Percentiles rank a stretch among this genome's conserved stretches.
These are phyloP conservation scores for Eupithecia tripunctaria DNA, from an alignment of 2,888 invertebrate species.

Conservation along the genomic window DNA sequence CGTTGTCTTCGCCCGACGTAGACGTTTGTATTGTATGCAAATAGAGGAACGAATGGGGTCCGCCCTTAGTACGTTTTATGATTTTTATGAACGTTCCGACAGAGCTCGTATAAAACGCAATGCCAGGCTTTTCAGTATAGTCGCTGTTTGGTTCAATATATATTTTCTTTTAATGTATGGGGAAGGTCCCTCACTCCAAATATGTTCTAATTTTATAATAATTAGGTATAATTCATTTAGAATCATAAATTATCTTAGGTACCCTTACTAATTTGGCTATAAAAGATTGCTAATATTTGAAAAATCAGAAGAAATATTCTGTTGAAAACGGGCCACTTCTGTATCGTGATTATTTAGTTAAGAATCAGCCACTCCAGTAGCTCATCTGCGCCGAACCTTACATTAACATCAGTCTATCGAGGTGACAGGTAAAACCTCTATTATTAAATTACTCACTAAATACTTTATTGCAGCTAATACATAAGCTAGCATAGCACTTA, in stretches of 20 bases:
- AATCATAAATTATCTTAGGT: neutral
- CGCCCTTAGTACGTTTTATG: conserved; percentile 73
- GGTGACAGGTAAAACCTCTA: conserved; percentile 1
- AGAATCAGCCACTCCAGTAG: neutral
- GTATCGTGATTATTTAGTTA: neutral
- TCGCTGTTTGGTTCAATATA: neutral
- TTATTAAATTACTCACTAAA: conserved; percentile 20
- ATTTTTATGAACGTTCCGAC: conserved; percentile 68
- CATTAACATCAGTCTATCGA: neutral
- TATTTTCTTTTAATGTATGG: neutral
- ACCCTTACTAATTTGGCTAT: neutral
- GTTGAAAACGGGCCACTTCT: neutral
- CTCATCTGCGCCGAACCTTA: neutral
- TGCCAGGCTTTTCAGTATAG: conserved; percentile 36
- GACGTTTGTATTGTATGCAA: conserved; percentile 80
- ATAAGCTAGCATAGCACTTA: conserved; percentile 42
- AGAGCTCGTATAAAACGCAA: conserved; percentile 58
- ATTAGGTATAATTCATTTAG: neutral
- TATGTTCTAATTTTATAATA: neutral
- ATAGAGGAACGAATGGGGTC: conserved; percentile 75
- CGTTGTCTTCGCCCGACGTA: conserved; percentile 69
- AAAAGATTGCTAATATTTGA: neutral
- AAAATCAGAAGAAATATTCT: neutral
- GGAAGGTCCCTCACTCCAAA: neutral
- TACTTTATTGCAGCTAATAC: conserved; percentile 27